phyloP scores from a whole-genome alignment of 1,140 invertebrate genomes.

The Nilaparvata lugens region DNA sequence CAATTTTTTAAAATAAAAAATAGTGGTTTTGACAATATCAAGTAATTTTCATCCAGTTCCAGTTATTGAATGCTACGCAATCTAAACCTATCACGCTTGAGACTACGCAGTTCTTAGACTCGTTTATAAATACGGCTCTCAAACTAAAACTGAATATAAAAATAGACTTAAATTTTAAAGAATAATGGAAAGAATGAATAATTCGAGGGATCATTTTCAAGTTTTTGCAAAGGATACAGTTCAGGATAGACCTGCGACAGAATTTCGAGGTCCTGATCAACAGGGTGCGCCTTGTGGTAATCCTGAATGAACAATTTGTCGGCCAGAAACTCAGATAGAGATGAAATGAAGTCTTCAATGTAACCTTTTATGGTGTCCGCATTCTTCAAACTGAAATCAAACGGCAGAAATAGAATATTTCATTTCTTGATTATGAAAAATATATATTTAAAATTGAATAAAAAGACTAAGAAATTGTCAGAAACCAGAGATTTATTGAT shows the following conservation, averaged over 20 bases:
- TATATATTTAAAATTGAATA: too few species aligned
- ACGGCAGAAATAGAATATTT: slow-evolving; percentile 4
- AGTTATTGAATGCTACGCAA: too few species aligned
- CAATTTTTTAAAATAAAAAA: too few species aligned
- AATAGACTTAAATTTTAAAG: slow-evolving; percentile 16
- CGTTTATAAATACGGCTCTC: too few species aligned
- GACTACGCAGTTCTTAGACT: too few species aligned
- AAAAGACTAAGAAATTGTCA: too few species aligned
- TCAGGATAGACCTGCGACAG: slow-evolving; percentile 46
- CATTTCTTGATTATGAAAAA: too few species aligned
- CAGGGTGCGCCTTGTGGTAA: slow-evolving; percentile 52
- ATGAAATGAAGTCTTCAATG: slow-evolving; percentile 48
- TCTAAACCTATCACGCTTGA: too few species aligned
- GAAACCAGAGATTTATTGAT: too few species aligned
- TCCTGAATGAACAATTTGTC: slow-evolving; percentile 60
- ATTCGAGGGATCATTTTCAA: neutral
- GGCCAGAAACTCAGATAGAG: slow-evolving; percentile 50
- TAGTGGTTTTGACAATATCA: too few species aligned
- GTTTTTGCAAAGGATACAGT: slow-evolving; percentile 47
- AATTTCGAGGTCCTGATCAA: slow-evolving; percentile 48
- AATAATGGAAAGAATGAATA: neutral
- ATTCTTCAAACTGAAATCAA: slow-evolving; percentile 32
- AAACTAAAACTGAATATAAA: too few species aligned
- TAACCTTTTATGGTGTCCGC: slow-evolving; percentile 37
- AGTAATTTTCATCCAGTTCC: too few species aligned